Conservation (phyloP, 1,140 invertebrate species). For the Oreohelix idahoensis region DNA sequence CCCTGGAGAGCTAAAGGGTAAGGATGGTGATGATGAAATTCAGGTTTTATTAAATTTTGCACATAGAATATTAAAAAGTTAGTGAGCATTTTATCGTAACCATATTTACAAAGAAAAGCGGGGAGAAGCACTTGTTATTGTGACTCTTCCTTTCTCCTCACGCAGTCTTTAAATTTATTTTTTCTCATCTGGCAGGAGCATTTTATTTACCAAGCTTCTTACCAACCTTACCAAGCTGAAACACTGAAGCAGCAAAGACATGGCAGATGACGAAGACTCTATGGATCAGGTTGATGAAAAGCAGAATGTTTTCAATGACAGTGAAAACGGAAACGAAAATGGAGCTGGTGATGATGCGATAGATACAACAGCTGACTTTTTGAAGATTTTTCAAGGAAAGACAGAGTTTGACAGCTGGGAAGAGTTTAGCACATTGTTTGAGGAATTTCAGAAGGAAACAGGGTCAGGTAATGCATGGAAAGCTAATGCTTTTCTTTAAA, state of each 20-base stretch:
- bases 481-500: no score
- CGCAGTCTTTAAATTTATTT: not conserved
- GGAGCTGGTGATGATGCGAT: conserved; percentile 26
- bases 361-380: conserved; percentile 34
- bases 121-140: no score
- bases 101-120: no score
- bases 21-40: no score
- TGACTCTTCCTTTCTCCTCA: not conserved
- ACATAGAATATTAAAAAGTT: no score
- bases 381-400: conserved; percentile 33
- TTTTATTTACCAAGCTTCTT: not conserved
- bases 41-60: no score
- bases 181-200: no score
- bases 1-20: no score
- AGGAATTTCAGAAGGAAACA: conserved; percentile 35
- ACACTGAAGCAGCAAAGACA: not conserved
- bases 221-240: not conserved
- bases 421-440: conserved; percentile 33
- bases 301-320: conserved; percentile 11
- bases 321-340: not conserved
- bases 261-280: conserved; percentile 25
- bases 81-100: no score
- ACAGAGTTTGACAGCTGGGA: conserved; percentile 34
- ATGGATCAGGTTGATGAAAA: conserved; percentile 2
- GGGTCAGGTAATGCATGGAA: conserved; percentile 23